phyloP scores from a whole-genome alignment of 2,888 invertebrate genomes.

The Macropis europaea region DNA sequence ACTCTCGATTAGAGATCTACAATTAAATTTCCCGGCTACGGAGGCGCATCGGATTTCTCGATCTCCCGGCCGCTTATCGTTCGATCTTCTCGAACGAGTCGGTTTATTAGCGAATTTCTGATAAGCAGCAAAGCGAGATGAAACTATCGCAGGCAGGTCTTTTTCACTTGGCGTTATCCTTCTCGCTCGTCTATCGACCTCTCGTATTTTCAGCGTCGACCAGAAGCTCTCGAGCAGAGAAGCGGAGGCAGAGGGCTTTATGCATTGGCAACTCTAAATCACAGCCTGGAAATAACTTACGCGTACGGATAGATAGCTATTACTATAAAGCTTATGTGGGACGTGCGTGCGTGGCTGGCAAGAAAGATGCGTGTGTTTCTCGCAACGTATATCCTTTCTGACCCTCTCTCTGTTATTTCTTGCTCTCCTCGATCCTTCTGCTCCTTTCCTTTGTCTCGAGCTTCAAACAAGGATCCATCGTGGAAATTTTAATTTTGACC shows the following conservation, averaged over 20 bases:
- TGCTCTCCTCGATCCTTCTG: too few relatives aligned
- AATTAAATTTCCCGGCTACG: conserved; percentile 33
- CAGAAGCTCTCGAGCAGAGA: conserved; percentile 29
- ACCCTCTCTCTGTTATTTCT: too few relatives aligned
- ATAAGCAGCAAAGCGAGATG: conserved; percentile 54
- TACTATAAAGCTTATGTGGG: conserved; percentile 57
- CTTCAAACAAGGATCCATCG: conserved; percentile 6
- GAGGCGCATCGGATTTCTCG: conserved; percentile 23
- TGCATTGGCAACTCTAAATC: conserved; percentile 69
- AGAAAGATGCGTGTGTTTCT: conserved; percentile 26
- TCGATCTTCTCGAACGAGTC: conserved; percentile 25
- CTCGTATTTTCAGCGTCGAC: conserved; percentile 43
- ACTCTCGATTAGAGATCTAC: background rate
- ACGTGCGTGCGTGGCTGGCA: conserved; percentile 48
- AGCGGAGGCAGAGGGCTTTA: conserved; percentile 40
- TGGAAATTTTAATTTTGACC: background rate
- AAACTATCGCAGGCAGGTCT: conserved; percentile 21
- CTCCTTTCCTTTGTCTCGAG: conserved; percentile 27
- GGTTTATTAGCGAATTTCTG: conserved; percentile 49
- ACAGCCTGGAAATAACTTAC: conserved; percentile 64
- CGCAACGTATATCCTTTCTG: conserved; percentile 40
- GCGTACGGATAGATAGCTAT: conserved; percentile 64
- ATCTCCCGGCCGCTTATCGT: conserved; percentile 24
- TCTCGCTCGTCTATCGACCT: conserved; percentile 10
- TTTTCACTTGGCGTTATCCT: conserved; percentile 43